Percentiles rank a stretch among this genome's conserved stretches.
Evolutionary conservation across 2,888 invertebrate species (phyloP).

Genomic region (Polydrusus tereticollis): DNA sequence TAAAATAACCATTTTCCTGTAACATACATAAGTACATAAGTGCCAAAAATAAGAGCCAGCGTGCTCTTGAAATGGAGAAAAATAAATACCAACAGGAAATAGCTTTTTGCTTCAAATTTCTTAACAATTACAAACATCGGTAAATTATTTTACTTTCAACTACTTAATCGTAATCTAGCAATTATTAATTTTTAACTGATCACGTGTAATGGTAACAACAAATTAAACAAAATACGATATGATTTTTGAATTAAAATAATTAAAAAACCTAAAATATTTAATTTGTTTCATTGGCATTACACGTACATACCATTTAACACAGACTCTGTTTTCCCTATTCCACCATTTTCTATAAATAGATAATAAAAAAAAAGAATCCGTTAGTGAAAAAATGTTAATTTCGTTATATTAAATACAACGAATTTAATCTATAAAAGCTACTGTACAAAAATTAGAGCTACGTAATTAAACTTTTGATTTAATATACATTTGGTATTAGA

Average conservation of each 20-base stretch:
- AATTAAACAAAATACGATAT: not conserved
- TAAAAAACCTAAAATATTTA: not conserved
- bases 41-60: constrained; percentile 60
- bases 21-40: constrained; percentile 63
- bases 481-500: not conserved
- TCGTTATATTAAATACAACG: constrained; percentile 2
- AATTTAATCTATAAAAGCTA: constrained; percentile 13
- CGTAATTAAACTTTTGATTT: constrained; percentile 2
- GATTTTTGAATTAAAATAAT: not conserved
- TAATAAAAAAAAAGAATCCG: constrained; percentile 7
- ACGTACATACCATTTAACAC: not conserved
- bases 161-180: constrained; percentile 10
- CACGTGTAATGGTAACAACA: not conserved
- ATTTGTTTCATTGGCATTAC: not conserved
- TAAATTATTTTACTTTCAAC: constrained; percentile 16
- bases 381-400: not conserved
- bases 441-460: constrained; percentile 9
- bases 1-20: too few relatives aligned
- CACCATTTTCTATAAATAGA: not conserved
- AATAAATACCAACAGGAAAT: constrained; percentile 59
- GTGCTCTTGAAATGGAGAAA: constrained; percentile 56
- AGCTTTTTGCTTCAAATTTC: constrained; percentile 48
- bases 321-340: not conserved
- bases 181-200: not conserved
- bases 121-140: constrained; percentile 24